Evolutionary conservation across 2,888 invertebrate genomes (phyloP).

Genomic region (Cosmia trapezina): DNA sequence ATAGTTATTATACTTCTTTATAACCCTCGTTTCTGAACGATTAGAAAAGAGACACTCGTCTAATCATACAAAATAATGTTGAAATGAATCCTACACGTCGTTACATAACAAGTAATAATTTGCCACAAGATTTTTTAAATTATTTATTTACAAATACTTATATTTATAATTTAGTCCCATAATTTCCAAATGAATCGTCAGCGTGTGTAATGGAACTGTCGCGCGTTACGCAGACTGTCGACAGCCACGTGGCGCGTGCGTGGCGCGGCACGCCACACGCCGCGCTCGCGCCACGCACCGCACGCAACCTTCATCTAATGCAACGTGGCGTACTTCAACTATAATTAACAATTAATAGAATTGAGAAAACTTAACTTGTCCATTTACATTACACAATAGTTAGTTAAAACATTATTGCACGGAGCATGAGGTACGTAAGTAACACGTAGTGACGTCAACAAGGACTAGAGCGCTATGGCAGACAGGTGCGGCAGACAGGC

Average conservation of each 20-base stretch:
- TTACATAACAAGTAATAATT: slow-evolving; percentile 88
- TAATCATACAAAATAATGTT: slow-evolving; percentile 83
- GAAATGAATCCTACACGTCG: slow-evolving; percentile 81
- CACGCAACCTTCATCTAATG: slow-evolving; percentile 32
- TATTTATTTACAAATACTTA: slow-evolving; percentile 89
- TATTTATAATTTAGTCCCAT: slow-evolving; percentile 89
- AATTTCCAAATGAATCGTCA: slow-evolving; percentile 84
- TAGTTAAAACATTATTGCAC: slow-evolving; percentile 61
- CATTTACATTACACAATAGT: slow-evolving; percentile 61
- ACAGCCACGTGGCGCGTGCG: slow-evolving; percentile 9
- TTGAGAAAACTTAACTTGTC: slow-evolving; percentile 83
- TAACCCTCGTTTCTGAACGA: slow-evolving; percentile 77
- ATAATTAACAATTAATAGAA: slow-evolving; percentile 80
- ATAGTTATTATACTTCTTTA: slow-evolving; percentile 83
- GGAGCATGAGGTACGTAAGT: slow-evolving; percentile 60
- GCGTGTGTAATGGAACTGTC: slow-evolving; percentile 73
- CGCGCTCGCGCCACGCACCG: not conserved
- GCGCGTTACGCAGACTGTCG: slow-evolving; percentile 47
- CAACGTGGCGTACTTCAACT: slow-evolving; percentile 55
- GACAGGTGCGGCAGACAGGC: slow-evolving; percentile 6
- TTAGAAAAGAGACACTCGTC: slow-evolving; percentile 78
- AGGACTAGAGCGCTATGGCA: slow-evolving; percentile 64
- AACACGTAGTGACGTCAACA: slow-evolving; percentile 40
- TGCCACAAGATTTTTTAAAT: slow-evolving; percentile 84
- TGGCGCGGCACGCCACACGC: not conserved